Conservation (phyloP, 2,113 vertebrate genomes). For the Bungarus multicinctus region DNA sequence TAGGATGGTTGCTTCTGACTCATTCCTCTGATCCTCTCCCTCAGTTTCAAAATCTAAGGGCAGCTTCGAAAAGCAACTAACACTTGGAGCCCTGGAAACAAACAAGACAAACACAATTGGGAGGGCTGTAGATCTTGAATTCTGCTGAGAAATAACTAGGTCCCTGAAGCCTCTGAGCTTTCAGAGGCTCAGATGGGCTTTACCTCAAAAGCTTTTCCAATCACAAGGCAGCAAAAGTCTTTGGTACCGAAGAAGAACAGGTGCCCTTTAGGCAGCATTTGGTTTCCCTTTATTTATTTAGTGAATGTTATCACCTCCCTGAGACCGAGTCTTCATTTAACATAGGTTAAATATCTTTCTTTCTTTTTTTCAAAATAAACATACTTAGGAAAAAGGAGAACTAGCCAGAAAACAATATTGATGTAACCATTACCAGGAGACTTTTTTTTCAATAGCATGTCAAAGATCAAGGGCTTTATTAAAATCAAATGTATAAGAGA, state of each 20-base stretch:
- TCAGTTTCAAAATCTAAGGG: neutral
- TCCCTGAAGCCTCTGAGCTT: neutral
- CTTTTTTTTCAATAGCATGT: neutral
- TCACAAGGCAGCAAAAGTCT: neutral
- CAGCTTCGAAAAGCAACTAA: neutral
- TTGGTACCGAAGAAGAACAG: neutral
- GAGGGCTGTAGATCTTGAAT: neutral
- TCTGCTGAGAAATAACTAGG: neutral
- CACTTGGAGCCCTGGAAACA: neutral
- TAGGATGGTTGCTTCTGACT: neutral
- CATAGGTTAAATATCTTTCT: neutral
- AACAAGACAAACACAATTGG: neutral
- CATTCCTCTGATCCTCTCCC: neutral
- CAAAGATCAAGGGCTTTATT: neutral
- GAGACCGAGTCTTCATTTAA: neutral
- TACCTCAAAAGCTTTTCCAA: neutral
- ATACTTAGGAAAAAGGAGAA: neutral
- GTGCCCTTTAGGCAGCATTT: neutral
- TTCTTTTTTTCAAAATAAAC: neutral
- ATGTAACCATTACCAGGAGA: neutral
- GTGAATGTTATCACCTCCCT: neutral
- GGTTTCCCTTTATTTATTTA: too few species aligned
- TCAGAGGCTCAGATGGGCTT: neutral
- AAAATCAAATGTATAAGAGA: neutral
- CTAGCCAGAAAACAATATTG: neutral